A percentile compares a stretch with the other conserved stretches of the same genome.
Conservation (phyloP, 2,113 vertebrate genomes). For the Eira barbara region DNA sequence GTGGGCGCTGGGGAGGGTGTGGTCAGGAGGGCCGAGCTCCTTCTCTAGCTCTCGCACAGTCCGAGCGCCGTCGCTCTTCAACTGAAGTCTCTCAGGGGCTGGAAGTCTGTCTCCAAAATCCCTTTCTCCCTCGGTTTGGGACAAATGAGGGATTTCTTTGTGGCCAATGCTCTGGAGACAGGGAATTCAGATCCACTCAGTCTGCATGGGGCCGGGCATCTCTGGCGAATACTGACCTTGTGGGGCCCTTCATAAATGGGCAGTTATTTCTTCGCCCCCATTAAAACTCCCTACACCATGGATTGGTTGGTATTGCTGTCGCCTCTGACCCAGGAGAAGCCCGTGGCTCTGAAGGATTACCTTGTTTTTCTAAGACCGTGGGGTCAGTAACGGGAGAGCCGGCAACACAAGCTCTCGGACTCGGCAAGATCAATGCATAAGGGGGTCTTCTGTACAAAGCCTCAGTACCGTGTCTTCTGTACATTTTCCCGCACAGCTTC, state of each 20-base stretch:
- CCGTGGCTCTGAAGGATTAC: not conserved
- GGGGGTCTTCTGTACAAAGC: not conserved
- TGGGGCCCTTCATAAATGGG: not conserved
- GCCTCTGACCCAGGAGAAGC: too few relatives aligned
- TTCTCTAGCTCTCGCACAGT: too few relatives aligned
- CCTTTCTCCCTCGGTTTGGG: not conserved
- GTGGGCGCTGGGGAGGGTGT: too few relatives aligned
- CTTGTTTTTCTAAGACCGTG: not conserved
- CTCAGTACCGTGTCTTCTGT: not conserved
- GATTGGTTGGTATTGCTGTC: not conserved
- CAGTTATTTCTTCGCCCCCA: not conserved
- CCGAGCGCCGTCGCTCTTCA: not conserved
- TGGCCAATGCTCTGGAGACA: not conserved
- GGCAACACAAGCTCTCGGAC: not conserved
- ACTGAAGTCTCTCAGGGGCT: too few relatives aligned
- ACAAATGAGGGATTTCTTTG: not conserved
- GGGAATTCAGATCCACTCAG: not conserved
- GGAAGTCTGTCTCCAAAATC: not conserved
- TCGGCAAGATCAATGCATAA: rapidly evolving
- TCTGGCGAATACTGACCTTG: not conserved
- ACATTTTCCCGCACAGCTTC: too few relatives aligned
- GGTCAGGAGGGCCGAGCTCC: not conserved
- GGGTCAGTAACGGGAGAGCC: not conserved
- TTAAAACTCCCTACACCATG: not conserved
- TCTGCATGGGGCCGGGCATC: not conserved